Evolutionary conservation across 1,140 invertebrate species (phyloP).

Genomic region (Drosophila melanogaster): Release_6_plus_ISO1_MT NT_033777.3:30897001-30897500

Average conservation of each 20-base stretch:
- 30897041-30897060: conserved; percentile 49
- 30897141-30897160: conserved; percentile 74
- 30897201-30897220: conserved; percentile 58
- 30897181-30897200: conserved; percentile 18
- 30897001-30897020: conserved; percentile 11
- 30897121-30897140: conserved; percentile 58
- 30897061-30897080: conserved; percentile 75
- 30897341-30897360: neutral
- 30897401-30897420: conserved; percentile 17
- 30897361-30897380: neutral
- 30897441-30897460: conserved; percentile 11
- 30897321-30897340: neutral
- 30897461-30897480: conserved; percentile 58
- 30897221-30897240: conserved; percentile 37
- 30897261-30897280: conserved; percentile 62
- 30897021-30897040: conserved; percentile 33
- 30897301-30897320: conserved; percentile 3
- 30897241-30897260: conserved; percentile 41
- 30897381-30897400: neutral
- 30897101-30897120: conserved; percentile 33
- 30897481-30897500: conserved; percentile 34
- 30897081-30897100: conserved; percentile 64
- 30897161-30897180: conserved; percentile 30
- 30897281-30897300: conserved; percentile 38
- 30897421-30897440: conserved; percentile 62